Evolutionary conservation across 2,888 invertebrate species (phyloP).

Genomic region (Pachliopta kotzebuea): DNA sequence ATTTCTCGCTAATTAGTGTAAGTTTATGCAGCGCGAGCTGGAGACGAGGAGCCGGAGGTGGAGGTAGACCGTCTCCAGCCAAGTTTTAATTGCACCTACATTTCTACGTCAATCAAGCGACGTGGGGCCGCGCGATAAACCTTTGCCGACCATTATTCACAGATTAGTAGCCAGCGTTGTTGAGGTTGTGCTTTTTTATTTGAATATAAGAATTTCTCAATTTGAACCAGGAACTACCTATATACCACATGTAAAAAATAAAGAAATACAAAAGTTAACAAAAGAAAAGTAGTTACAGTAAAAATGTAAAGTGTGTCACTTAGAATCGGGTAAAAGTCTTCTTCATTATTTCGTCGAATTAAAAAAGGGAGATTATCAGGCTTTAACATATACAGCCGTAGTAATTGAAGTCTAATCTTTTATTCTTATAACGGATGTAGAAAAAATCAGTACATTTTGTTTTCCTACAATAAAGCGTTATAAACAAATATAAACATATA

Average conservation of each 20-base stretch:
- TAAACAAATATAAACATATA: neutral
- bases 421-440: neutral
- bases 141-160: constrained; percentile 42
- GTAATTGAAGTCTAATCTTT: no score
- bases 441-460: neutral
- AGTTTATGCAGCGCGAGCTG: constrained; percentile 68
- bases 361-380: no score
- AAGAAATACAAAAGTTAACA: no score
- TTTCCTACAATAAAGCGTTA: neutral
- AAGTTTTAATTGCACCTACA: constrained; percentile 71
- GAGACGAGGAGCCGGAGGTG: no score
- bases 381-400: no score
- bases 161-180: constrained; percentile 51
- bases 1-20: constrained; percentile 75
- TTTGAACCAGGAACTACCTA: constrained; percentile 20
- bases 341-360: no score
- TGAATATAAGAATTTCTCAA: no score
- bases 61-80: constrained; percentile 47
- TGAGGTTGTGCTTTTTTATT: constrained; percentile 53
- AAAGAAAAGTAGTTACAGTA: no score
- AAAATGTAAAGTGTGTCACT: no score
- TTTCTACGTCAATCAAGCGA: constrained; percentile 51
- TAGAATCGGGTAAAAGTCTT: no score
- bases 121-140: constrained; percentile 39
- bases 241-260: no score